A percentile compares a stretch with the other conserved stretches of the same genome.
These are phyloP conservation scores for Hephaestus fuliginosus DNA, from an alignment of 2,797 vertebrate genomes.

Conservation along the genomic window DNA sequence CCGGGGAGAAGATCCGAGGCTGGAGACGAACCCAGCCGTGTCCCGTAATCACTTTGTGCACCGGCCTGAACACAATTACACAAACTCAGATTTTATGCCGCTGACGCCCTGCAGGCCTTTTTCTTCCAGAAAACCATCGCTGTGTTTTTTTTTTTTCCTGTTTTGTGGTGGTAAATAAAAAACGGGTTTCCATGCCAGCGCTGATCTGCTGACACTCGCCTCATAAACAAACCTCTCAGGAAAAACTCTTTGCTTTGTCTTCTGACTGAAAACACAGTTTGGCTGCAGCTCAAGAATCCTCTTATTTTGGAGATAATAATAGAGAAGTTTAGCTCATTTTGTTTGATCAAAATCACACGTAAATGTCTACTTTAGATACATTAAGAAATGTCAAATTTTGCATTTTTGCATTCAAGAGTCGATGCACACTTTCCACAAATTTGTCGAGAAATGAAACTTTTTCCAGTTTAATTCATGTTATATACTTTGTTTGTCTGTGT, in stretches of 20 bases:
- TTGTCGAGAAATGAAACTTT: too few species aligned
- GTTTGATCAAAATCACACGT: too few species aligned
- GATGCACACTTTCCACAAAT: too few species aligned
- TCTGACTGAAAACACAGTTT: background rate
- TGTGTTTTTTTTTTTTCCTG: constrained; percentile 18
- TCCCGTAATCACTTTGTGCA: constrained; percentile 22
- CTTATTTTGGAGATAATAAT: background rate
- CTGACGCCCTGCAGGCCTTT: background rate
- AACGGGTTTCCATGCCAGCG: constrained; percentile 27
- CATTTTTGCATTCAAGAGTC: too few species aligned
- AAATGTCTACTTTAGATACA: too few species aligned
- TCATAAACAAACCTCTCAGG: constrained; percentile 8
- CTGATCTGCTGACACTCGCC: constrained; percentile 32
- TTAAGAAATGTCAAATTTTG: too few species aligned
- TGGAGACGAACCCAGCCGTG: background rate
- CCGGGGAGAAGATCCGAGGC: background rate
- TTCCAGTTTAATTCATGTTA: too few species aligned
- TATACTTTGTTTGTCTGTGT: too few species aligned
- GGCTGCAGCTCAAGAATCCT: background rate
- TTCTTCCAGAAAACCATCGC: constrained; percentile 15
- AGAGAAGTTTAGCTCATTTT: background rate
- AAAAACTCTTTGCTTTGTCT: background rate
- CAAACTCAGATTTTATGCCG: background rate
- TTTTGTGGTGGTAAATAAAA: constrained; percentile 43
- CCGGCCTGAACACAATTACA: background rate